Percentiles rank a stretch among this genome's conserved stretches.
Conservation (phyloP, 2,113 vertebrate genomes). For the Peromyscus leucopus region DNA sequence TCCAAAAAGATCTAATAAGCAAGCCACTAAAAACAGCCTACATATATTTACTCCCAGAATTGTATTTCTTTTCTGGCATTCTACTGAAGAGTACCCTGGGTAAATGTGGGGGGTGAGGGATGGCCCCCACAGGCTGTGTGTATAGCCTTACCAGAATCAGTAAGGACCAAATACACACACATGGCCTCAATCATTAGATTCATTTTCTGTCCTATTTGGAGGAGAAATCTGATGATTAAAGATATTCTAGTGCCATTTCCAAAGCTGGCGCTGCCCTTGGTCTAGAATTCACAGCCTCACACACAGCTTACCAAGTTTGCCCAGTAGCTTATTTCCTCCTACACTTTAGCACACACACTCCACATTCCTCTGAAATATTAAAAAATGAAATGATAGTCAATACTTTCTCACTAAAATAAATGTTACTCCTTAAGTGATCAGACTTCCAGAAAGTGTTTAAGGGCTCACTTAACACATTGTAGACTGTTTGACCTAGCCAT, state of each 20-base stretch:
- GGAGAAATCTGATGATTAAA: slow-evolving; percentile 30
- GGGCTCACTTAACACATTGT: not conserved
- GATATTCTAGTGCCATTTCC: not conserved
- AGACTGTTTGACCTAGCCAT: not conserved
- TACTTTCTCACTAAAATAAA: slow-evolving; percentile 34
- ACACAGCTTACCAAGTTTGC: not conserved
- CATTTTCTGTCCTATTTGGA: slow-evolving; percentile 34
- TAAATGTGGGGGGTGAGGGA: too few relatives aligned
- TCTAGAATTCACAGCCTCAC: not conserved
- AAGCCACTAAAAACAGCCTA: not conserved
- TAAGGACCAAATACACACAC: not conserved
- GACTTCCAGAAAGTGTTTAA: not conserved
- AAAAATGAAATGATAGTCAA: not conserved
- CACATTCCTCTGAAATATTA: slow-evolving; percentile 25
- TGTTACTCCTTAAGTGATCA: not conserved
- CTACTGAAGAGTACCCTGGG: not conserved
- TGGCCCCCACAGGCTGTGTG: too few relatives aligned
- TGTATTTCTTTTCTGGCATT: not conserved
- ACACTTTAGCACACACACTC: not conserved
- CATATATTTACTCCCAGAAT: not conserved
- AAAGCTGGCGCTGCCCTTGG: not conserved
- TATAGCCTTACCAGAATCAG: not conserved
- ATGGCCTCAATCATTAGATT: not conserved
- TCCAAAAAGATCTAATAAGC: slow-evolving; percentile 1
- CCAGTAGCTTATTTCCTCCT: slow-evolving; percentile 17